phyloP scores from a whole-genome alignment of 2,797 vertebrate species.

The Sylvilagus floridanus region DNA sequence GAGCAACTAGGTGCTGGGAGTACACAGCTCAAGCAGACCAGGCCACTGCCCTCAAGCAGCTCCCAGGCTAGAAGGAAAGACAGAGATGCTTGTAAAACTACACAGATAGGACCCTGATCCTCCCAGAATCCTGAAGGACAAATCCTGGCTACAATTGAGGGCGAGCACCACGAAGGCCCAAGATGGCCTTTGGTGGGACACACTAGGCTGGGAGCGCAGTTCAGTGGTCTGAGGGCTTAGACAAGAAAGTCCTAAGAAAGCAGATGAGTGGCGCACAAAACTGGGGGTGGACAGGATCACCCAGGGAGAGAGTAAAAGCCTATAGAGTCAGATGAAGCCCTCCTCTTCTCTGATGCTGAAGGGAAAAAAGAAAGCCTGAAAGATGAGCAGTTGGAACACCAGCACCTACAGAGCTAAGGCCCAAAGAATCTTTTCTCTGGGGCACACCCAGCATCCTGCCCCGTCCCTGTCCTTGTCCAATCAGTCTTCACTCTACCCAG shows the following conservation, averaged over 20 bases:
- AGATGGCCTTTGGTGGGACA: background rate
- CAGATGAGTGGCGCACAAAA: background rate
- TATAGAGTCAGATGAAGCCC: background rate
- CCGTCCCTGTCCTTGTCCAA: background rate
- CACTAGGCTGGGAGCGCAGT: background rate
- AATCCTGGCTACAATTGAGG: background rate
- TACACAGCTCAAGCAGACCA: background rate
- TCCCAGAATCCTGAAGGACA: background rate
- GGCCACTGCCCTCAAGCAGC: background rate
- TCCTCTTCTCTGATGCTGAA: slow-evolving; percentile 24
- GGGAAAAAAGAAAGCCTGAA: slow-evolving; percentile 3
- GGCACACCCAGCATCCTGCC: background rate
- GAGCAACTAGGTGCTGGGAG: background rate
- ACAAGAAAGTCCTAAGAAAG: slow-evolving; percentile 56
- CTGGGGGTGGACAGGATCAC: background rate
- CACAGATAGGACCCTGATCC: background rate
- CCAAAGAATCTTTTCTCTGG: slow-evolving; percentile 25
- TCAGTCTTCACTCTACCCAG: background rate
- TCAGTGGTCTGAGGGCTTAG: background rate
- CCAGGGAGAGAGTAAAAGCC: background rate
- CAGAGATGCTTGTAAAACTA: background rate
- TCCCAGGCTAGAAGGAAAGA: background rate
- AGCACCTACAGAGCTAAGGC: background rate
- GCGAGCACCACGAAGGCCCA: background rate
- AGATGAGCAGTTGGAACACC: background rate